A percentile compares a stretch with the other conserved stretches of the same genome.
These are phyloP conservation scores for Microtus richardsoni DNA, from an alignment of 2,113 vertebrate genomes.

Conservation along the genomic window DNA sequence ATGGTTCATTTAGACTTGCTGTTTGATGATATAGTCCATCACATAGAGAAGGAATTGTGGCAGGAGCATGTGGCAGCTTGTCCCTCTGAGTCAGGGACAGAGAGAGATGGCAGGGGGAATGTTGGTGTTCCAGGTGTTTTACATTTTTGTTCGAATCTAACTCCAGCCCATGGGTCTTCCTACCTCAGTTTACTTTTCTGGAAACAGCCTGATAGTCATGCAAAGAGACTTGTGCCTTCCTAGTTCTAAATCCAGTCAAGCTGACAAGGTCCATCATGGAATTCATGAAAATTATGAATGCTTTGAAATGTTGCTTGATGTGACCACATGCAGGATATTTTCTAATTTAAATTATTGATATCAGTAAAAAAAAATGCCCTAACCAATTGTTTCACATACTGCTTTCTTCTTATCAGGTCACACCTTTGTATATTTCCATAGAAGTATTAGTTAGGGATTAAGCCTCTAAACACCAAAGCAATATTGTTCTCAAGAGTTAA, in stretches of 20 bases:
- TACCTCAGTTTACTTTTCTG: background rate
- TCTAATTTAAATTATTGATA: background rate
- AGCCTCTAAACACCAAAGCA: background rate
- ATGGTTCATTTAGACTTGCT: too few relatives aligned
- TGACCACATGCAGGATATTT: background rate
- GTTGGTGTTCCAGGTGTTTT: background rate
- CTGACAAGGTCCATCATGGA: background rate
- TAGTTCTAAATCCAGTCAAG: background rate
- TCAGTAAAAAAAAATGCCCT: background rate
- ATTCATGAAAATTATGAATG: background rate
- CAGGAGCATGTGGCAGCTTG: too few relatives aligned
- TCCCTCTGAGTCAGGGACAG: background rate
- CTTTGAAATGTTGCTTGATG: constrained; percentile 14
- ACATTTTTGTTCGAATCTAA: background rate
- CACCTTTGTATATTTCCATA: background rate
- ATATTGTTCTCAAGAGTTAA: background rate
- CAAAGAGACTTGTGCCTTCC: too few relatives aligned
- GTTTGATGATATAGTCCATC: background rate
- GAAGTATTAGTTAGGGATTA: background rate
- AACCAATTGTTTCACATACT: background rate
- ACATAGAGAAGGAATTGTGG: background rate
- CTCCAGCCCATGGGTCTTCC: background rate
- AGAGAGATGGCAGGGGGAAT: too few relatives aligned
- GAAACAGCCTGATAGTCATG: background rate
- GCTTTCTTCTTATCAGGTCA: background rate